phyloP scores from a whole-genome alignment of 1,140 invertebrate species.

The Danaus melanippus region DNA sequence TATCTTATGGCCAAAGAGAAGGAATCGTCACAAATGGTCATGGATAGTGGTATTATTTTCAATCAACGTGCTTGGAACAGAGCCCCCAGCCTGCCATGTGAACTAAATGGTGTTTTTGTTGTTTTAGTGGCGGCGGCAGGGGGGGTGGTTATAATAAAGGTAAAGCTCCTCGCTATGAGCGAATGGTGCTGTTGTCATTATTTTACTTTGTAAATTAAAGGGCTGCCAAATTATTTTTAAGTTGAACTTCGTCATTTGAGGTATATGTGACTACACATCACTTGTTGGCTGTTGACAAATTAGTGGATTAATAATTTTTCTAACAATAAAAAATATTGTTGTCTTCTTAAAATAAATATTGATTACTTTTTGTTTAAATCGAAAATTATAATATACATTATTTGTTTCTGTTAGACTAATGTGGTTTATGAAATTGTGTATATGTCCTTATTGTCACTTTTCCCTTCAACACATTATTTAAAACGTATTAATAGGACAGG shows the following conservation, averaged over 20 bases:
- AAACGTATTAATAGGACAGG: too few relatives aligned
- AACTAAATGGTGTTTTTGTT: slow-evolving; percentile 82
- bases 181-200: slow-evolving; percentile 79
- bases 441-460: too few relatives aligned
- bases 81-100: slow-evolving; percentile 77
- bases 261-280: slow-evolving; percentile 7
- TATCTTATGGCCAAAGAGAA: slow-evolving; percentile 59
- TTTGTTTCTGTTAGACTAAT: too few relatives aligned
- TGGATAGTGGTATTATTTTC: slow-evolving; percentile 75
- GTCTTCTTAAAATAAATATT: background rate
- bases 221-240: slow-evolving; percentile 59
- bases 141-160: slow-evolving; percentile 90
- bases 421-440: too few relatives aligned
- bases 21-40: slow-evolving; percentile 71
- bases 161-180: slow-evolving; percentile 82
- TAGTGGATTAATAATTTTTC: background rate
- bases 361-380: too few relatives aligned
- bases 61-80: slow-evolving; percentile 72
- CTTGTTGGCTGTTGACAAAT: slow-evolving; percentile 33
- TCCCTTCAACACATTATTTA: too few relatives aligned
- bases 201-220: slow-evolving; percentile 74
- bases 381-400: too few relatives aligned
- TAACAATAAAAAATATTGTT: background rate
- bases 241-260: background rate
- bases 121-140: slow-evolving; percentile 89